phyloP scores from a whole-genome alignment of 2,888 invertebrate genomes.

The Catocala nupta region DNA sequence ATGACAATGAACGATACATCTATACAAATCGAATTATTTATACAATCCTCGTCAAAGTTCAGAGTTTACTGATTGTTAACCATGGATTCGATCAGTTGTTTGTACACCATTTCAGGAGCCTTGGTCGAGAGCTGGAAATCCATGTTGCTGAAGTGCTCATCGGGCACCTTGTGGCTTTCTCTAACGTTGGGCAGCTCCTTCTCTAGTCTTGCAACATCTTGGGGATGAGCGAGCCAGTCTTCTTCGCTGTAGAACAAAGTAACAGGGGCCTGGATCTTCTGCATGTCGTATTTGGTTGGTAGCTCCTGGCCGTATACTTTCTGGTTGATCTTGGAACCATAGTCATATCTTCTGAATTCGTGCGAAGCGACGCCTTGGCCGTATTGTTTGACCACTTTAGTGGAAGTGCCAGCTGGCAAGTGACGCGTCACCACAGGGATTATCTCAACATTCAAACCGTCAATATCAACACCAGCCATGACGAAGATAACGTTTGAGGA shows the following conservation, averaged over 20 bases:
- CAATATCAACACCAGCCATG: constrained; percentile 87
- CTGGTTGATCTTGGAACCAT: constrained; percentile 71
- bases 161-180: constrained; percentile 85
- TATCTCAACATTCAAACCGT: constrained; percentile 84
- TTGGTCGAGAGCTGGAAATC: constrained; percentile 80
- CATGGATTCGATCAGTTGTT: constrained; percentile 73
- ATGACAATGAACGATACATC: constrained; percentile 52
- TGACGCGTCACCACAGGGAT: constrained; percentile 86
- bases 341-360: constrained; percentile 76
- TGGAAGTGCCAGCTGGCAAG: constrained; percentile 87
- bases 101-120: constrained; percentile 72
- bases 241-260: constrained; percentile 80
- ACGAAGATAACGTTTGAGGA: constrained; percentile 89
- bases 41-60: constrained; percentile 37
- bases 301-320: constrained; percentile 70
- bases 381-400: constrained; percentile 85
- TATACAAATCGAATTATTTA: constrained; percentile 50
- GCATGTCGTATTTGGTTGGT: constrained; percentile 76
- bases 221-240: constrained; percentile 89
- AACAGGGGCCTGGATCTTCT: constrained; percentile 75
- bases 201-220: constrained; percentile 87
- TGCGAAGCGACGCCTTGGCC: constrained; percentile 79
- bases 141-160: constrained; percentile 78
- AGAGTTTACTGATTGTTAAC: constrained; percentile 47
- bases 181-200: constrained; percentile 86